Conservation (phyloP, 2,888 invertebrate genomes). For the Cabera pusaria region DNA sequence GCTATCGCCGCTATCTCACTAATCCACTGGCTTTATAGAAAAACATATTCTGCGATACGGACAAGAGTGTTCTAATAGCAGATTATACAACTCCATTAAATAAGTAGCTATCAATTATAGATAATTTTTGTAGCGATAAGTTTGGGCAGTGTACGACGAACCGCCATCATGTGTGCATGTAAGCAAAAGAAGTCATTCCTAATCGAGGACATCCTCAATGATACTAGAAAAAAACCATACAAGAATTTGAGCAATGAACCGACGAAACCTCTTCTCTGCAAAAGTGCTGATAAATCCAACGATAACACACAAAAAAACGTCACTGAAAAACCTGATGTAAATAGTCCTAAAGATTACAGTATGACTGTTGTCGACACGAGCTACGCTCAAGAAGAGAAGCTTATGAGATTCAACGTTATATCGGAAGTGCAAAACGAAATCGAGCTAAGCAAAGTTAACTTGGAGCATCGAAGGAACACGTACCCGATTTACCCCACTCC, state of each 20-base stretch:
- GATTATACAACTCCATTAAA: constrained; percentile 75
- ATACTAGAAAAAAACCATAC: constrained; percentile 54
- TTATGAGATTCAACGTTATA: constrained; percentile 43
- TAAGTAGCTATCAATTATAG: constrained; percentile 80
- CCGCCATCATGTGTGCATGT: constrained; percentile 72
- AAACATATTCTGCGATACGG: constrained; percentile 19
- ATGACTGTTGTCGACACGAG: constrained; percentile 3
- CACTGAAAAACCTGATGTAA: constrained; percentile 11
- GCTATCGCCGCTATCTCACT: constrained; percentile 20
- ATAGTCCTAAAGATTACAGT: constrained; percentile 11
- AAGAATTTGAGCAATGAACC: constrained; percentile 56
- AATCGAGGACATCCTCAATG: constrained; percentile 69
- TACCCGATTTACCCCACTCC: constrained; percentile 67
- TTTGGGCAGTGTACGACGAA: constrained; percentile 64
- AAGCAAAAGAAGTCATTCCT: constrained; percentile 70
- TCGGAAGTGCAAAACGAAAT: constrained; percentile 53
- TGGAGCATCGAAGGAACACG: constrained; percentile 63
- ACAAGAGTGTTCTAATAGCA: constrained; percentile 36
- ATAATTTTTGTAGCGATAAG: constrained; percentile 63
- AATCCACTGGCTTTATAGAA: constrained; percentile 25
- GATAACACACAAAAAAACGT: constrained; percentile 8
- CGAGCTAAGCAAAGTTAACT: constrained; percentile 45
- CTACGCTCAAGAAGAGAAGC: constrained; percentile 28
- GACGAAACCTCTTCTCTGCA: constrained; percentile 49
- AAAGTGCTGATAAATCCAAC: no score